Evolutionary conservation across 2,113 vertebrate genomes (phyloP).

Genomic region (Xyliphius kryptos): DNA sequence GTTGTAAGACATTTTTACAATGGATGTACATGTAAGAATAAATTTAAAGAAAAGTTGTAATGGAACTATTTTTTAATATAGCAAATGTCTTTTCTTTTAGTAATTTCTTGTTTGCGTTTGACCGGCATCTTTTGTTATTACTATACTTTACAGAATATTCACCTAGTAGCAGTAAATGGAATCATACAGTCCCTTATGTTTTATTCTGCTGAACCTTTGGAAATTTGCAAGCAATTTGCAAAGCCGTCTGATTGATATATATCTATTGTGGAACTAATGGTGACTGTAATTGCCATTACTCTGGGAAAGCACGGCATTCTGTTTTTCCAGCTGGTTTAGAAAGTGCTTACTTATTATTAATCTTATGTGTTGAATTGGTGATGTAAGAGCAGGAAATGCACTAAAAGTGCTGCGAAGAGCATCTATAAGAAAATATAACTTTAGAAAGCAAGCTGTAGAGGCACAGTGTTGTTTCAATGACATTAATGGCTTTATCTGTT

Average conservation of each 20-base stretch:
- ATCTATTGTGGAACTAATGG: slow-evolving; percentile 3
- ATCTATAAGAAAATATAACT: not conserved
- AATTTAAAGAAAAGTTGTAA: not conserved
- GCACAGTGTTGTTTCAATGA: no score
- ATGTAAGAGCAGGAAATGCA: slow-evolving; percentile 3
- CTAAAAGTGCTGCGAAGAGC: slow-evolving; percentile 3
- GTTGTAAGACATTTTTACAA: no score
- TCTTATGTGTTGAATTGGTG: slow-evolving; percentile 2
- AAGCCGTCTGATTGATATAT: not conserved
- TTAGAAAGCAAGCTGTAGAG: not conserved
- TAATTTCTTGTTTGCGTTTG: not conserved
- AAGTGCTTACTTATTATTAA: not conserved
- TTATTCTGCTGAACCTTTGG: slow-evolving; percentile 4
- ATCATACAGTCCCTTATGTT: not conserved
- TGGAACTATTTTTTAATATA: not conserved
- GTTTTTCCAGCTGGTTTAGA: not conserved
- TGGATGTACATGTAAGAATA: not conserved
- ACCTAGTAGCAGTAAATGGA: not conserved
- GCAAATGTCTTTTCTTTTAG: not conserved
- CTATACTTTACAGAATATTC: not conserved
- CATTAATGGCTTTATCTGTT: no score
- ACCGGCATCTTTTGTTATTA: not conserved
- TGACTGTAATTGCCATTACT: slow-evolving; percentile 1
- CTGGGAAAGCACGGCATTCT: not conserved
- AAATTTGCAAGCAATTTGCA: not conserved